Conservation (phyloP, 1,140 invertebrate genomes). For the Lepidurus packardi region DNA sequence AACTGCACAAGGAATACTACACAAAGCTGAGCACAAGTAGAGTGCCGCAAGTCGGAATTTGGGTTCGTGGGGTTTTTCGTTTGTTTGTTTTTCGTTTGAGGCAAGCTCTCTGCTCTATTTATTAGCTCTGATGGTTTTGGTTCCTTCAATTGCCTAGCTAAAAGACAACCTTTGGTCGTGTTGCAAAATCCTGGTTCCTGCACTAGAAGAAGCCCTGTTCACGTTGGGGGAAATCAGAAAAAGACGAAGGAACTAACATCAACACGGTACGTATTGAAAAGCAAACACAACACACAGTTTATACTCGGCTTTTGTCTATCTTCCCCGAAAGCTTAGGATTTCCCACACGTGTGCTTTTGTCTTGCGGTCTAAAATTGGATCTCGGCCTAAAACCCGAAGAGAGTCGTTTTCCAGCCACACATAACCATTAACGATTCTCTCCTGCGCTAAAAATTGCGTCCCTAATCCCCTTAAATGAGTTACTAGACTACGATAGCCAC, state of each 20-base stretch:
- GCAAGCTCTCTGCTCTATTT: neutral
- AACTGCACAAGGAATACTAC: too few relatives aligned
- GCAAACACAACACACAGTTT: slow-evolving; percentile 5
- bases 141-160: neutral
- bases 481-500: neutral
- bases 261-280: slow-evolving; percentile 5
- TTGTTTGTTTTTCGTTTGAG: too few relatives aligned
- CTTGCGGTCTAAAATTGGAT: slow-evolving; percentile 5
- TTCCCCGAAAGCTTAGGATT: neutral
- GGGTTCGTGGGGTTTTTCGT: too few relatives aligned
- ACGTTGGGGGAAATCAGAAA: neutral
- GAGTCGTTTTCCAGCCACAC: neutral
- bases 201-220: too few relatives aligned
- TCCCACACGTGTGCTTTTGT: neutral
- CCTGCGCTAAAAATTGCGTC: neutral
- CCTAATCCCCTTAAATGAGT: neutral
- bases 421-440: slow-evolving; percentile 7
- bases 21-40: too few relatives aligned
- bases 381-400: neutral
- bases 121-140: slow-evolving; percentile 4
- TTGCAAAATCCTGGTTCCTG: too few relatives aligned
- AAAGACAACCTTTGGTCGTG: neutral
- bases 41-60: too few relatives aligned
- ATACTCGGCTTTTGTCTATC: slow-evolving; percentile 2
- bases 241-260: neutral